A percentile compares a stretch with the other conserved stretches of the same genome.
Evolutionary conservation across 2,888 invertebrate species (phyloP).

Genomic region (Hipparchia semele): DNA sequence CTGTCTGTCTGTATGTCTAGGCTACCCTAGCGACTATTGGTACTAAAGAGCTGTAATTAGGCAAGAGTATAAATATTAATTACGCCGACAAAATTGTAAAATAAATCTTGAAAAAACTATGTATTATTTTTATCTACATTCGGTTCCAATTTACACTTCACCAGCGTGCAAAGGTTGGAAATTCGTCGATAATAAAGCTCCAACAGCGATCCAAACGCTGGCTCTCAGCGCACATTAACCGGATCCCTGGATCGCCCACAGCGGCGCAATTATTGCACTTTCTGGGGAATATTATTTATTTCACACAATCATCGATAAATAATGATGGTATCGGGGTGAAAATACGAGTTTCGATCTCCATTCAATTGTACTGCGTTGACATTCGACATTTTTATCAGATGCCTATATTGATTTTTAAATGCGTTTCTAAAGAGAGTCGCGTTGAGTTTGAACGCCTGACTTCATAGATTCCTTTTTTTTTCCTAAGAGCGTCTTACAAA

Average conservation of each 20-base stretch:
- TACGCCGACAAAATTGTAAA: too few relatives aligned
- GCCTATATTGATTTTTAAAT: not conserved
- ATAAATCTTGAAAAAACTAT: too few relatives aligned
- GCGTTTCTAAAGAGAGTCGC: not conserved
- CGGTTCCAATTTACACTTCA: too few relatives aligned
- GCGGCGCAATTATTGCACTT: slow-evolving; percentile 36
- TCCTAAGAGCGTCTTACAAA: not conserved
- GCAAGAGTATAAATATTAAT: too few relatives aligned
- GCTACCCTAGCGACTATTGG: too few relatives aligned
- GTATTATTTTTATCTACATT: too few relatives aligned
- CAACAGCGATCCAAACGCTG: not conserved
- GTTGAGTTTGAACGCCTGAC: not conserved
- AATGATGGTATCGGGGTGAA: slow-evolving; percentile 37
- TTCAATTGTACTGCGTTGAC: slow-evolving; percentile 33
- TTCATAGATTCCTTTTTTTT: not conserved
- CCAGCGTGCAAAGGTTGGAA: too few relatives aligned
- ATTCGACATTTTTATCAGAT: not conserved
- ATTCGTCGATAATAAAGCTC: too few relatives aligned
- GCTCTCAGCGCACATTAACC: slow-evolving; percentile 21
- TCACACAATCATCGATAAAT: slow-evolving; percentile 41
- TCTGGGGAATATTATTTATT: slow-evolving; percentile 40
- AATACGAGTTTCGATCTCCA: slow-evolving; percentile 36
- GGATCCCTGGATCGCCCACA: slow-evolving; percentile 34
- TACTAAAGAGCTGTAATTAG: too few relatives aligned
- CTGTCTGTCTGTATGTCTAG: too few relatives aligned